Evolutionary conservation across 2,888 invertebrate genomes (phyloP).

Genomic region (Mesorhabditis spiculigera): DNA sequence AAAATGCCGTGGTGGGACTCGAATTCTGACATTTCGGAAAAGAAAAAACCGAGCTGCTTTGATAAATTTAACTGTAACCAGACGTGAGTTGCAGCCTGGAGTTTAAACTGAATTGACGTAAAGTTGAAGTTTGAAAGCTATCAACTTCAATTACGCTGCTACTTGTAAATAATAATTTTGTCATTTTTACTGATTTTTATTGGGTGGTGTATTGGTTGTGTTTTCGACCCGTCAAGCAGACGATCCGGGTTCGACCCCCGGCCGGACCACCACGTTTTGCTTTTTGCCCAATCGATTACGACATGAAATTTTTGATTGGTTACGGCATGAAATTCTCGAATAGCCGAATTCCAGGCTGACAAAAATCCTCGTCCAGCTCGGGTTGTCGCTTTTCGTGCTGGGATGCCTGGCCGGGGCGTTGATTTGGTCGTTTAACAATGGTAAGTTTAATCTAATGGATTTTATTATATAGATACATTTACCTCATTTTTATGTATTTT

Average conservation of each 20-base stretch:
- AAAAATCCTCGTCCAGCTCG: slow-evolving; percentile 20
- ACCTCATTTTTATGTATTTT: no score
- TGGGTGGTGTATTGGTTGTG: no score
- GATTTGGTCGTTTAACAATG: slow-evolving; percentile 26
- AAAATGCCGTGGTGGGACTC: not conserved
- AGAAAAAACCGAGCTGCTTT: not conserved
- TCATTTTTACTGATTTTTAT: no score
- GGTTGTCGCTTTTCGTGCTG: slow-evolving; percentile 21
- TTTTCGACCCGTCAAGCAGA: no score
- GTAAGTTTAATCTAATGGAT: slow-evolving; percentile 8
- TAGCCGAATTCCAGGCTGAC: slow-evolving; percentile 15
- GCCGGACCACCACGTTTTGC: no score
- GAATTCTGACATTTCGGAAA: not conserved
- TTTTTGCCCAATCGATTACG: no score
- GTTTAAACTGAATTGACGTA: not conserved
- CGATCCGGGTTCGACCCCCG: no score
- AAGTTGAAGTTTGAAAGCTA: not conserved
- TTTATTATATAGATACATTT: no score
- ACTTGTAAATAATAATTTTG: no score
- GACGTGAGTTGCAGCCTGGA: not conserved
- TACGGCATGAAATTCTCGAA: no score
- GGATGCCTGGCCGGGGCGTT: slow-evolving; percentile 25
- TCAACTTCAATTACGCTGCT: not conserved
- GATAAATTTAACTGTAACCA: not conserved
- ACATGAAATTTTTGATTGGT: no score